Conservation (phyloP, 2,797 vertebrate genomes). For the Hydrophis major region DNA sequence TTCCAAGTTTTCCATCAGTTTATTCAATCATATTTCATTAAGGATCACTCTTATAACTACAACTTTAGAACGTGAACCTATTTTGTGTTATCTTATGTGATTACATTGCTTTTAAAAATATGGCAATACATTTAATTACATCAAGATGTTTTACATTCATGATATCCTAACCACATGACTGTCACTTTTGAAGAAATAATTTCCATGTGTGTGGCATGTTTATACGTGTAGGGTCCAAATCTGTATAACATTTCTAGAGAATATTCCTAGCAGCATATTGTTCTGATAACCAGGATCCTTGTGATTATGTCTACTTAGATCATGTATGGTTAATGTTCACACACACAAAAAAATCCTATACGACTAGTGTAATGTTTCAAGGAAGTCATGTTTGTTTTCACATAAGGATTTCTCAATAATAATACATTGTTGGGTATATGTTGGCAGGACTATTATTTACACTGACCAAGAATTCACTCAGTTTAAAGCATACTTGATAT, state of each 20-base stretch:
- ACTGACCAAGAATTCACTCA: neutral
- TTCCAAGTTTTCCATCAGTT: neutral
- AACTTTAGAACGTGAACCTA: neutral
- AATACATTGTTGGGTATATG: neutral
- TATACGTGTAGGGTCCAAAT: neutral
- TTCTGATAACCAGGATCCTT: neutral
- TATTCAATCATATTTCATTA: neutral
- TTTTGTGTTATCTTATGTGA: neutral
- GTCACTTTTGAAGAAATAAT: neutral
- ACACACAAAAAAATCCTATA: neutral
- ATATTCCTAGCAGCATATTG: neutral
- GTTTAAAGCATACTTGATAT: neutral
- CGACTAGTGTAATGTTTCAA: neutral
- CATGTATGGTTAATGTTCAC: neutral
- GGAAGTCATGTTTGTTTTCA: neutral
- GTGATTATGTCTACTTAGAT: neutral
- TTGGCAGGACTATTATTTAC: neutral
- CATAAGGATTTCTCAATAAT: neutral
- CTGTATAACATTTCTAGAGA: neutral
- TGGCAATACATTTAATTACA: neutral
- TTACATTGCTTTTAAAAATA: neutral
- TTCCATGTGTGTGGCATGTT: neutral
- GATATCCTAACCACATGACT: neutral
- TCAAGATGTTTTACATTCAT: neutral
- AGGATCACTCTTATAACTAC: neutral